A percentile compares a stretch with the other conserved stretches of the same genome.
Conservation (phyloP, 2,113 vertebrate species). For the Toxotes jaculatrix region DNA sequence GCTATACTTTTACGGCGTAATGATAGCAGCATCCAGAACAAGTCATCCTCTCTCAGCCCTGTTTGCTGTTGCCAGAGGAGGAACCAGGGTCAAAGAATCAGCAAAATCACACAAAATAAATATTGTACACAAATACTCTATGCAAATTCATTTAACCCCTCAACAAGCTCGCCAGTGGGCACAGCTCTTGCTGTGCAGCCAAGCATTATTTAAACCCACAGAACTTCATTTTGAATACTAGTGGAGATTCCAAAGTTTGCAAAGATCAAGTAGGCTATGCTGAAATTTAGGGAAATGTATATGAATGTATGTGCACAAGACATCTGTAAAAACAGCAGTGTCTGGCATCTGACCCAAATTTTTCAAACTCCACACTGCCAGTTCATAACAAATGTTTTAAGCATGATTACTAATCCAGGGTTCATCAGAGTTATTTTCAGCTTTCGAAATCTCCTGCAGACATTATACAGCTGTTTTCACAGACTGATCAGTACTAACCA, state of each 20-base stretch:
- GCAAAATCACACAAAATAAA: conserved; percentile 39
- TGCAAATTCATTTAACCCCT: conserved; percentile 1
- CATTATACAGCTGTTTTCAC: not conserved
- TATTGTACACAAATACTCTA: conserved; percentile 6
- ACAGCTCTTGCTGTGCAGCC: not conserved
- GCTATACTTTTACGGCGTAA: conserved; percentile 14
- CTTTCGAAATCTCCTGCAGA: not conserved
- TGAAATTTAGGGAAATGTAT: not conserved
- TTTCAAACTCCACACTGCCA: not conserved
- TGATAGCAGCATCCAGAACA: conserved; percentile 45
- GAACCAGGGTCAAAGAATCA: conserved; percentile 36
- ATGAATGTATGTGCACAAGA: not conserved
- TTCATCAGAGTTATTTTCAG: not conserved
- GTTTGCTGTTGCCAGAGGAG: conserved; percentile 11
- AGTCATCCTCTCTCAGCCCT: conserved; percentile 24
- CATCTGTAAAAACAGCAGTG: too few species aligned
- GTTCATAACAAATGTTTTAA: not conserved
- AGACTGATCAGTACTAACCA: not conserved
- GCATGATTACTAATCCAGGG: not conserved
- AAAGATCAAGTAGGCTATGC: too few species aligned
- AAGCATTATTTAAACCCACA: not conserved
- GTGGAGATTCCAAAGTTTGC: not conserved
- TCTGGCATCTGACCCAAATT: not conserved
- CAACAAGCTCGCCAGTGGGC: too few species aligned
- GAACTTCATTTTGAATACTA: not conserved